These are phyloP conservation scores for Sinocyclocheilus rhinocerous DNA, from an alignment of 2,113 vertebrate species.

Conservation along the genomic window DNA sequence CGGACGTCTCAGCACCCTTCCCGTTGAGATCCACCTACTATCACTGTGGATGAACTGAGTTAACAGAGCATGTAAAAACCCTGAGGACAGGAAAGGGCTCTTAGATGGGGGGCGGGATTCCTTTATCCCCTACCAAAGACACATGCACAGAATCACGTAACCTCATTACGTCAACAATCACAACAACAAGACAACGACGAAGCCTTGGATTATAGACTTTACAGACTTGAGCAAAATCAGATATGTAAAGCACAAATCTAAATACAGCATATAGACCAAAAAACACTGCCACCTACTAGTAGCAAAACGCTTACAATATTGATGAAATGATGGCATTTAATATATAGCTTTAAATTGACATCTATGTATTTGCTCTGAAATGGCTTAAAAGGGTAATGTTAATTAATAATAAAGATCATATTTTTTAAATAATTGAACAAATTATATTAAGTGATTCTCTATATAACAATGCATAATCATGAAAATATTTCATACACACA, in stretches of 20 bases:
- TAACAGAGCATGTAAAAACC: constrained; percentile 20
- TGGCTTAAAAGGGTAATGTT: not conserved
- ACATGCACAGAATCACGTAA: constrained; percentile 33
- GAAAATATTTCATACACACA: too few relatives aligned
- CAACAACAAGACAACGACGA: not conserved
- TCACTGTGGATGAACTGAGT: constrained; percentile 26
- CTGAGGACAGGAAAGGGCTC: constrained; percentile 36
- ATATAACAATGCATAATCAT: not conserved
- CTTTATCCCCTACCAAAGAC: constrained; percentile 9
- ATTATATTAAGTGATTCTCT: not conserved
- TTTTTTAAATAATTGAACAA: too few relatives aligned
- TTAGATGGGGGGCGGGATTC: constrained; percentile 27
- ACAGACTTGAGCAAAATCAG: not conserved
- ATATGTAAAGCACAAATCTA: not conserved
- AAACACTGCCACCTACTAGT: not conserved
- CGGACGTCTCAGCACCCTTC: constrained; percentile 7
- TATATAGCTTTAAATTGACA: not conserved
- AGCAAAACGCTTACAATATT: not conserved
- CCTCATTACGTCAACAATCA: constrained; percentile 39
- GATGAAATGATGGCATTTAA: not conserved
- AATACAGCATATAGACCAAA: not conserved
- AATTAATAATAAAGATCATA: too few relatives aligned
- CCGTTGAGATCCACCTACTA: constrained; percentile 31
- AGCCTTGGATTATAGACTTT: not conserved
- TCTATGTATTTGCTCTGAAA: not conserved